Percentiles rank a stretch among this genome's conserved stretches.
Evolutionary conservation across 2,797 vertebrate species (phyloP).

Genomic region (Remorina albescens): DNA sequence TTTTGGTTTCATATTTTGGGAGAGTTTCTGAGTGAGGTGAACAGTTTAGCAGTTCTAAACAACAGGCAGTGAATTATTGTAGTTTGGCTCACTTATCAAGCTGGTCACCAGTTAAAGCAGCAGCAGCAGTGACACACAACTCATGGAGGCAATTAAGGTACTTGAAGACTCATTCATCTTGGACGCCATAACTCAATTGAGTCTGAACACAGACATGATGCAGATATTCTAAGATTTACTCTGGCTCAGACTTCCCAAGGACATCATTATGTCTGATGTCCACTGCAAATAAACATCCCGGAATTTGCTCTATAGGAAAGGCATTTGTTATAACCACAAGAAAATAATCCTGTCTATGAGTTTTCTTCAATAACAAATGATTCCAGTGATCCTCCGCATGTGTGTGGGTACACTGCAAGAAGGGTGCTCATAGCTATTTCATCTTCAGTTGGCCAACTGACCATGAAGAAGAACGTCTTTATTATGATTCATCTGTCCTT

Average conservation of each 20-base stretch:
- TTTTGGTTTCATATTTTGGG: neutral
- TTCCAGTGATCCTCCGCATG: neutral
- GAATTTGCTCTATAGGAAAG: neutral
- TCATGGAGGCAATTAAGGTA: slow-evolving; percentile 4
- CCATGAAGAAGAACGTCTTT: too few relatives aligned
- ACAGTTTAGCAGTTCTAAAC: neutral
- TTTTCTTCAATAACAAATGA: neutral
- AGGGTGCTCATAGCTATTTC: neutral
- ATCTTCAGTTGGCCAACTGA: neutral
- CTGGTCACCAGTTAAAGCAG: neutral
- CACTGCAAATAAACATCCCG: neutral
- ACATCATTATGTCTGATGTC: neutral
- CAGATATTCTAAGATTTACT: neutral
- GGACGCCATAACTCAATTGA: neutral
- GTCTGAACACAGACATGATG: neutral
- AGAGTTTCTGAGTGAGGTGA: neutral
- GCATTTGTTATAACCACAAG: neutral
- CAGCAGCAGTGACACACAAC: slow-evolving; percentile 1
- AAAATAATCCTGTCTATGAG: too few relatives aligned
- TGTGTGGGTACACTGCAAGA: neutral
- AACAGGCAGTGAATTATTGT: neutral
- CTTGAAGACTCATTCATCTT: neutral
- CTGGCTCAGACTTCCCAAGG: neutral
- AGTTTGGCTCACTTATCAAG: slow-evolving; percentile 13
- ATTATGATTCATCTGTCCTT: too few relatives aligned